phyloP scores from a whole-genome alignment of 2,113 vertebrate genomes.

The Gasterosteus aculeatus region DNA sequence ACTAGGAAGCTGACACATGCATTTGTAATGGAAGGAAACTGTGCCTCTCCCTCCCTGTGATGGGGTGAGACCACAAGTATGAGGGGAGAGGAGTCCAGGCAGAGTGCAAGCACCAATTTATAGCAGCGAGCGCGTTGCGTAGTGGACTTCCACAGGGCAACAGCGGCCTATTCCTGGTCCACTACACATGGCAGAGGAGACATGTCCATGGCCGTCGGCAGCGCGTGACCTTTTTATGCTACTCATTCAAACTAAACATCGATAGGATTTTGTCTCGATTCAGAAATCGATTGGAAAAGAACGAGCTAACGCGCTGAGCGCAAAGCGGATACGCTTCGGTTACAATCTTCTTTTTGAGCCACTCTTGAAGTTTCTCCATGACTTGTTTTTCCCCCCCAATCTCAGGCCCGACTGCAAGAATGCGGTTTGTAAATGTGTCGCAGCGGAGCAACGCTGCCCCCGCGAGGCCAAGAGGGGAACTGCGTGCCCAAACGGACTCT shows the following conservation, averaged over 20 bases:
- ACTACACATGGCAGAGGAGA: constrained; percentile 13
- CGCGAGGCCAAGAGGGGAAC: constrained; percentile 31
- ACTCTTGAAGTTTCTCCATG: constrained; percentile 15
- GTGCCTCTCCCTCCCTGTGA: constrained; percentile 53
- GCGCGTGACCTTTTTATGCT: constrained; percentile 28
- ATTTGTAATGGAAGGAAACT: constrained; percentile 73
- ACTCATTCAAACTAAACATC: neutral
- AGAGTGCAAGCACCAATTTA: constrained; percentile 66
- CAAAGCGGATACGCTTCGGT: constrained; percentile 10
- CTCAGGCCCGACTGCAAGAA: constrained; percentile 70
- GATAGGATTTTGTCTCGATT: neutral
- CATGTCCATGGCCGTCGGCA: constrained; percentile 6
- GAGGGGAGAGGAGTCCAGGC: constrained; percentile 66
- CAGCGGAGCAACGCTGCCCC: constrained; percentile 75
- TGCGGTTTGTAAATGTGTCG: constrained; percentile 23
- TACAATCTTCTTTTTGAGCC: constrained; percentile 15
- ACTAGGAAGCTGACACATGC: constrained; percentile 61
- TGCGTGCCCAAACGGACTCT: neutral
- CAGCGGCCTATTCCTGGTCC: constrained; percentile 38
- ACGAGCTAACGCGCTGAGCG: neutral
- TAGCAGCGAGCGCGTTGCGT: constrained; percentile 67
- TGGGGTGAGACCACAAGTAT: constrained; percentile 68
- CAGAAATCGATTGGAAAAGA: no score
- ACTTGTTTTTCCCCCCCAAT: constrained; percentile 40
- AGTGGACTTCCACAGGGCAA: constrained; percentile 55